These are phyloP conservation scores for Holocentrus rufus DNA, from an alignment of 2,797 vertebrate genomes.

Conservation along the genomic window DNA sequence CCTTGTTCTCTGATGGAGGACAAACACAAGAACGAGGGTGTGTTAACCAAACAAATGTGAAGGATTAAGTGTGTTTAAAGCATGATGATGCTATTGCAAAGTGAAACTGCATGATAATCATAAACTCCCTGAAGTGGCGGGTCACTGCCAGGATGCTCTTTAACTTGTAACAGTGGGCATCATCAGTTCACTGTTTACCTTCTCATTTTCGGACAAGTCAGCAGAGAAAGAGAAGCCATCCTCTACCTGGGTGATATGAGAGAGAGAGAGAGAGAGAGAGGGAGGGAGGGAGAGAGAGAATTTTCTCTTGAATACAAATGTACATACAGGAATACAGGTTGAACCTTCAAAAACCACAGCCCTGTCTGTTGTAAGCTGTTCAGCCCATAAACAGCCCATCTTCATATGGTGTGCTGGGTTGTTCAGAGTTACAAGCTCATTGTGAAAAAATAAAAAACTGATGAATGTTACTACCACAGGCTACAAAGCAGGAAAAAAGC, in stretches of 20 bases:
- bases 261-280: too few species aligned
- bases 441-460: background rate
- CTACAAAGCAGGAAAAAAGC: background rate
- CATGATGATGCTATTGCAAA: background rate
- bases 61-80: background rate
- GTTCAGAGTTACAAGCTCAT: background rate
- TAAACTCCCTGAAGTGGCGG: background rate
- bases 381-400: too few species aligned
- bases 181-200: slow-evolving; percentile 59
- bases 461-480: too few species aligned
- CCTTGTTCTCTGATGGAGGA: slow-evolving; percentile 79
- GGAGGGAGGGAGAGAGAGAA: too few species aligned
- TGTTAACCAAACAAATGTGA: background rate
- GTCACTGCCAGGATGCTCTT: too few species aligned
- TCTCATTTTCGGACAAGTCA: slow-evolving; percentile 68
- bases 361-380: too few species aligned
- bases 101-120: background rate
- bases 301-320: too few species aligned
- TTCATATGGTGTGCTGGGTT: background rate
- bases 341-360: too few species aligned
- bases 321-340: too few species aligned
- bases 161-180: background rate
- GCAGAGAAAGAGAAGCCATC: slow-evolving; percentile 73
- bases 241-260: slow-evolving; percentile 61
- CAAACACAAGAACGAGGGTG: slow-evolving; percentile 4